Evolutionary conservation across 2,113 vertebrate species (phyloP).

Genomic region (Psittacula cyanocephala): DNA sequence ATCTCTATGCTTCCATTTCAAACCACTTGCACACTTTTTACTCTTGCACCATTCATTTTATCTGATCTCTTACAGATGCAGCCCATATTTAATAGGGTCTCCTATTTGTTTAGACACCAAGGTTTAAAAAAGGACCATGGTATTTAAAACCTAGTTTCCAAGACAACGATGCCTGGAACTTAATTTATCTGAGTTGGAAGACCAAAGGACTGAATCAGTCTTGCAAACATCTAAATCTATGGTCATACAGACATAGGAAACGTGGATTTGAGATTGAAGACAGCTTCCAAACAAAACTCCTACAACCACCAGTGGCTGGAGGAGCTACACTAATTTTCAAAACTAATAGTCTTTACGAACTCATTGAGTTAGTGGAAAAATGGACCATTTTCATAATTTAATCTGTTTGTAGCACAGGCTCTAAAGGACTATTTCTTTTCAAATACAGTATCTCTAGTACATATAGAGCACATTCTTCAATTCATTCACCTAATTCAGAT

Average conservation of each 20-base stretch:
- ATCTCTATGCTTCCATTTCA: background rate
- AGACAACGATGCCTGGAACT: constrained; percentile 1
- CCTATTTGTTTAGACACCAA: background rate
- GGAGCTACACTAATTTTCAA: background rate
- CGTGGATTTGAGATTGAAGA: background rate
- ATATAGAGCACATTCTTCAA: background rate
- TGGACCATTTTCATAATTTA: background rate
- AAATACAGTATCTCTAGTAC: background rate
- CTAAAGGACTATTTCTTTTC: background rate
- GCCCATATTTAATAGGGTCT: background rate
- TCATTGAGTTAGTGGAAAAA: background rate
- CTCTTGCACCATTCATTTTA: background rate
- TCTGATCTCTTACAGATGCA: background rate
- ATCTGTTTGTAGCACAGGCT: background rate
- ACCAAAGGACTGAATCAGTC: background rate
- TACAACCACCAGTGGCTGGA: background rate
- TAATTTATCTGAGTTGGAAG: background rate
- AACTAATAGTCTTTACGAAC: background rate
- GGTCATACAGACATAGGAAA: background rate
- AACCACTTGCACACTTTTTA: background rate
- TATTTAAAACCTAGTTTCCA: constrained; percentile 41
- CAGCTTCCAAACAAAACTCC: background rate
- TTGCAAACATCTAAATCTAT: background rate
- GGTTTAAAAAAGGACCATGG: background rate
- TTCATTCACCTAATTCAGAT: background rate